Percentiles rank a stretch among this genome's conserved stretches.
These are phyloP conservation scores for Psilopsiagon aurifrons DNA, from an alignment of 2,113 vertebrate species.

Conservation along the genomic window DNA sequence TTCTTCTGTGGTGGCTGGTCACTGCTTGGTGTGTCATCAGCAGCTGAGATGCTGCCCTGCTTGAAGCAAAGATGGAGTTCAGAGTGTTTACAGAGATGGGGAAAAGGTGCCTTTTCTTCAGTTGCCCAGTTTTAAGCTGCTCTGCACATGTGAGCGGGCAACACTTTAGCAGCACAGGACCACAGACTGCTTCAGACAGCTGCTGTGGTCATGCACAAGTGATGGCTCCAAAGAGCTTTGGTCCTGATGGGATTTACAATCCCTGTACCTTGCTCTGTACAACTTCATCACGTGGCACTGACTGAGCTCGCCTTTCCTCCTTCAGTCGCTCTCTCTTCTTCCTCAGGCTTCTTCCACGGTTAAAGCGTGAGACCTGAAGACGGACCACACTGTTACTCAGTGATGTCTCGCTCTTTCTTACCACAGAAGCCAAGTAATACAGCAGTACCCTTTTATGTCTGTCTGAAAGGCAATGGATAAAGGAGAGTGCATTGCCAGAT, in stretches of 20 bases:
- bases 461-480: fast-evolving
- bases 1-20: slow-evolving; percentile 75
- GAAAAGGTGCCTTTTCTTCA: not conserved
- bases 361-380: slow-evolving; percentile 86
- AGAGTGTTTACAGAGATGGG: not conserved
- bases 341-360: slow-evolving; percentile 90
- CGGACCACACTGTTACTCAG: slow-evolving; percentile 46
- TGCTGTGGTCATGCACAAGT: not conserved
- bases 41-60: slow-evolving; percentile 89
- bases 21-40: slow-evolving; percentile 88
- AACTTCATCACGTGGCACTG: slow-evolving; percentile 91
- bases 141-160: not conserved
- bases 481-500: not conserved
- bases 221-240: not conserved
- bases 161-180: not conserved
- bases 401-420: not conserved
- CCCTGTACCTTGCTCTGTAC: slow-evolving; percentile 82
- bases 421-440: not conserved
- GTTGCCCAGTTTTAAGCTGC: not conserved
- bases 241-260: not conserved
- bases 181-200: not conserved
- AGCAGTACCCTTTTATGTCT: not conserved
- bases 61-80: not conserved
- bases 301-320: slow-evolving; percentile 92
- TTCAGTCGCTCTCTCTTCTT: slow-evolving; percentile 94